These are phyloP conservation scores for Mellilla xanthometata DNA, from an alignment of 2,888 invertebrate genomes.

Conservation along the genomic window DNA sequence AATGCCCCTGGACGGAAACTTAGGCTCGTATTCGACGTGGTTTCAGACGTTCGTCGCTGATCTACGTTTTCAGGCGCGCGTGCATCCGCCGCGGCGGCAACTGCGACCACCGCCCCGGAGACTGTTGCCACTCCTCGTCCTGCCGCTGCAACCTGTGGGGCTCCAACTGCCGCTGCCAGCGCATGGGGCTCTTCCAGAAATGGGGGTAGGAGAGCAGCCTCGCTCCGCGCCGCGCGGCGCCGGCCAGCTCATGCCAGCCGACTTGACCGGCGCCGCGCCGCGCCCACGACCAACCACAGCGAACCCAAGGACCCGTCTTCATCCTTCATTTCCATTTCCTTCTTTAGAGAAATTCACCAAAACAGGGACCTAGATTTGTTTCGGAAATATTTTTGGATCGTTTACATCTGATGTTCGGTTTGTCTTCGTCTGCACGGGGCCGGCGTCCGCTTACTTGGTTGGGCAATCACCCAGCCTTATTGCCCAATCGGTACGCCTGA, in stretches of 20 bases:
- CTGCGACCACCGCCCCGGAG: constrained; percentile 92
- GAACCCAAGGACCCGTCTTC: constrained; percentile 64
- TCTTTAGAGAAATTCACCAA: constrained; percentile 54
- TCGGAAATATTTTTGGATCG: constrained; percentile 75
- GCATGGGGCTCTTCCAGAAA: constrained; percentile 94
- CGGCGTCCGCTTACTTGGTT: constrained; percentile 85
- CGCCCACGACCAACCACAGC: constrained; percentile 63
- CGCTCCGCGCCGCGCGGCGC: constrained; percentile 56
- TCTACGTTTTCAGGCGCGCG: constrained; percentile 93
- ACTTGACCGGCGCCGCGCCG: constrained; percentile 71
- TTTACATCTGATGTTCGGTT: constrained; percentile 41
- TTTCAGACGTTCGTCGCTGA: constrained; percentile 92
- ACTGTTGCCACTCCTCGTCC: constrained; percentile 93
- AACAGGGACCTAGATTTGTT: constrained; percentile 78
- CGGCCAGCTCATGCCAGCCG: constrained; percentile 66
- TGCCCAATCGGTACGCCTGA: constrained; percentile 84
- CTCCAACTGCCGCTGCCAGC: constrained; percentile 93
- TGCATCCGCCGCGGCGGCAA: constrained; percentile 91
- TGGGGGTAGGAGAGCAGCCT: constrained; percentile 84
- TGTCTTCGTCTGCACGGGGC: constrained; percentile 61
- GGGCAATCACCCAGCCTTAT: constrained; percentile 89
- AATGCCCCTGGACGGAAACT: constrained; percentile 47
- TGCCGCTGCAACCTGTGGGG: constrained; percentile 96
- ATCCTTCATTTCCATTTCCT: constrained; percentile 51
- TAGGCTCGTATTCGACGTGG: constrained; percentile 80